A percentile compares a stretch with the other conserved stretches of the same genome.
Conservation (phyloP, 2,113 vertebrate genomes). For the Osmerus eperlanus region DNA sequence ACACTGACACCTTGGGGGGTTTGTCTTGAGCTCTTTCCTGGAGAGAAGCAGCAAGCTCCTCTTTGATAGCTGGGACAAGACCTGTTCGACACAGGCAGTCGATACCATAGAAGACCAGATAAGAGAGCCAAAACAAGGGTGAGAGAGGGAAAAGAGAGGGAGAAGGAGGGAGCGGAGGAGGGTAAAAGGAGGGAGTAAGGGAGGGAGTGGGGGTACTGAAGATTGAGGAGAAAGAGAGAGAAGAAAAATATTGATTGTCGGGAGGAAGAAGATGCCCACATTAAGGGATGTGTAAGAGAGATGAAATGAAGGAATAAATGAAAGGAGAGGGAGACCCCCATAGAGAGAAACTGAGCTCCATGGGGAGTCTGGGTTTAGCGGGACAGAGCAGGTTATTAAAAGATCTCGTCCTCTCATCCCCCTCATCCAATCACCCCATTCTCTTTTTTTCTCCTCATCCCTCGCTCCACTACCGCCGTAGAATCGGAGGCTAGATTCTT, state of each 20-base stretch:
- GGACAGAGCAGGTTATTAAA: conserved; percentile 59
- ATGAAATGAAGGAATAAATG: not conserved
- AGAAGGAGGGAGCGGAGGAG: not conserved
- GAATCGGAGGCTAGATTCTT: conserved; percentile 47
- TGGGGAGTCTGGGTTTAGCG: conserved; percentile 39
- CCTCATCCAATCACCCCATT: conserved; percentile 37
- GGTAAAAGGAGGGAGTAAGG: not conserved
- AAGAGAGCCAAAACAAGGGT: conserved; percentile 43
- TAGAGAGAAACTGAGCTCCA: conserved; percentile 40
- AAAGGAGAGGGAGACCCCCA: conserved; percentile 20
- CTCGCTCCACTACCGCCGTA: conserved; percentile 33
- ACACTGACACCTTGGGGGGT: conserved; percentile 44
- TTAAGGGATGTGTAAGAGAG: too few species aligned
- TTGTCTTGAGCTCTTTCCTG: conserved; percentile 25
- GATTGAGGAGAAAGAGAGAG: not conserved
- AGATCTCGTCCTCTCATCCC: conserved; percentile 32
- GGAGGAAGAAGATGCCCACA: too few species aligned
- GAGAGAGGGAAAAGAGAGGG: not conserved
- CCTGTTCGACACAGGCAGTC: not conserved
- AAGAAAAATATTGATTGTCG: not conserved
- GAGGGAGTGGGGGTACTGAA: not conserved
- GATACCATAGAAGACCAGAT: not conserved
- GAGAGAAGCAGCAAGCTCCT: conserved; percentile 46
- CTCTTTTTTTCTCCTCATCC: conserved; percentile 44
- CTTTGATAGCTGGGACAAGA: conserved; percentile 42